Evolutionary conservation across 2,113 vertebrate species (phyloP).

Genomic region (Spea bombifrons): DNA sequence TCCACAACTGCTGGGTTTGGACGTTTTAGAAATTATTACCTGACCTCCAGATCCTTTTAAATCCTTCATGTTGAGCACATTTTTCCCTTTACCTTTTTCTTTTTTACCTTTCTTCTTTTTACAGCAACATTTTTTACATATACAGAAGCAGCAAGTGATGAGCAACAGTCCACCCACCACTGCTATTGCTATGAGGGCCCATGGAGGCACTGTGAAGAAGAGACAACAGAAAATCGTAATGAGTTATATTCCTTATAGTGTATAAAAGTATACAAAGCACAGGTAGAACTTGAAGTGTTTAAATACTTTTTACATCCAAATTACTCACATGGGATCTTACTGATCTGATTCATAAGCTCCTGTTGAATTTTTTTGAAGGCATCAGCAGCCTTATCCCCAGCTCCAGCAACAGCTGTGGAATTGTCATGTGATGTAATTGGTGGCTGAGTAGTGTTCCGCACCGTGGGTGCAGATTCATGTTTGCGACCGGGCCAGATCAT

Average conservation of each 20-base stretch:
- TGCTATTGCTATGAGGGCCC: constrained; percentile 91
- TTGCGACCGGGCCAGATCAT: constrained; percentile 1
- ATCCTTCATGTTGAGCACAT: constrained; percentile 89
- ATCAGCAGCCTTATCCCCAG: constrained; percentile 32
- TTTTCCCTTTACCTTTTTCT: constrained; percentile 96
- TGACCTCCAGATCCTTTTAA: constrained; percentile 79
- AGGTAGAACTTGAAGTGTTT: too few relatives aligned
- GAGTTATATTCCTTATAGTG: background rate
- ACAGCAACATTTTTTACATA: constrained; percentile 97
- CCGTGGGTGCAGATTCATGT: constrained; percentile 2
- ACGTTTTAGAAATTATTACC: constrained; percentile 54
- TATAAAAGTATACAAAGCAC: too few relatives aligned
- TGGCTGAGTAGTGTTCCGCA: constrained; percentile 13
- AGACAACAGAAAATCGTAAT: background rate
- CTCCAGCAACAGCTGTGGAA: constrained; percentile 17
- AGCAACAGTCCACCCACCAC: constrained; percentile 88
- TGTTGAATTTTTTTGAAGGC: constrained; percentile 30
- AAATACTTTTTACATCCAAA: background rate
- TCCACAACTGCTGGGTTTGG: too few relatives aligned
- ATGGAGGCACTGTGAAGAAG: constrained; percentile 78
- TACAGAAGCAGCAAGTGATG: constrained; percentile 96
- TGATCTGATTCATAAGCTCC: constrained; percentile 44
- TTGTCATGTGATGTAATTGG: constrained; percentile 32
- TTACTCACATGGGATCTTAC: constrained; percentile 39
- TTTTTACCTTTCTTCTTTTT: constrained; percentile 99